phyloP scores from a whole-genome alignment of 1,140 invertebrate genomes.

The Diachasmimorpha longicaudata region DNA sequence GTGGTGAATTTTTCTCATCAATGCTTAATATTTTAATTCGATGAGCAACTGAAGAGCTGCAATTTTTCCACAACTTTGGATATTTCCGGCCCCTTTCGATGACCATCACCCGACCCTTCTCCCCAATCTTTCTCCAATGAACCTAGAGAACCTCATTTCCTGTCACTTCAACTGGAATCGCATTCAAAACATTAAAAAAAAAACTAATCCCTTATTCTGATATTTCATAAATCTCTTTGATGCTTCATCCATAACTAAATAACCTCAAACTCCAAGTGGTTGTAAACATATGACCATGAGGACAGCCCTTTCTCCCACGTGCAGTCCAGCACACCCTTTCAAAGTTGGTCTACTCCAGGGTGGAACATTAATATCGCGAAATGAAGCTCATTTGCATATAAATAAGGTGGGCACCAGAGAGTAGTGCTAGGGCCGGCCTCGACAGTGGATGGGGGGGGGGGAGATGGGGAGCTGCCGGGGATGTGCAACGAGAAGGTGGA shows the following conservation, averaged over 20 bases:
- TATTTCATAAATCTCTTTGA: no score
- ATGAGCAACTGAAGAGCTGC: not conserved
- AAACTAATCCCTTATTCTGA: no score
- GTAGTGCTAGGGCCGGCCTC: no score
- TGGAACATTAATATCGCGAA: slow-evolving; percentile 84
- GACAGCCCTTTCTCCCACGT: slow-evolving; percentile 55
- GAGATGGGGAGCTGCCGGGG: slow-evolving; percentile 34
- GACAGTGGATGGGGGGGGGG: no score
- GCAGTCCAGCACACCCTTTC: slow-evolving; percentile 53
- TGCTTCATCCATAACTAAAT: not conserved
- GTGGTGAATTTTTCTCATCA: not conserved
- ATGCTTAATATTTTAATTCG: not conserved
- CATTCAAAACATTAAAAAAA: no score
- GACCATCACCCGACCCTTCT: no score
- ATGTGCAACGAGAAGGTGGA: slow-evolving; percentile 42
- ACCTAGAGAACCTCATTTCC: no score
- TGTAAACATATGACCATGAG: slow-evolving; percentile 54
- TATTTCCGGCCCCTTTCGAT: no score
- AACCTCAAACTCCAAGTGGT: slow-evolving; percentile 33
- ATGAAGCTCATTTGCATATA: slow-evolving; percentile 88
- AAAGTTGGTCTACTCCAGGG: slow-evolving; percentile 62
- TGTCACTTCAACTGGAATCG: no score
- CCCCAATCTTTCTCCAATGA: no score
- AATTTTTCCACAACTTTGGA: not conserved
- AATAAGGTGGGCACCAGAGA: slow-evolving; percentile 71